A percentile compares a stretch with the other conserved stretches of the same genome.
phyloP scores from a whole-genome alignment of 2,113 vertebrate genomes.

The Thymallus thymallus region DNA sequence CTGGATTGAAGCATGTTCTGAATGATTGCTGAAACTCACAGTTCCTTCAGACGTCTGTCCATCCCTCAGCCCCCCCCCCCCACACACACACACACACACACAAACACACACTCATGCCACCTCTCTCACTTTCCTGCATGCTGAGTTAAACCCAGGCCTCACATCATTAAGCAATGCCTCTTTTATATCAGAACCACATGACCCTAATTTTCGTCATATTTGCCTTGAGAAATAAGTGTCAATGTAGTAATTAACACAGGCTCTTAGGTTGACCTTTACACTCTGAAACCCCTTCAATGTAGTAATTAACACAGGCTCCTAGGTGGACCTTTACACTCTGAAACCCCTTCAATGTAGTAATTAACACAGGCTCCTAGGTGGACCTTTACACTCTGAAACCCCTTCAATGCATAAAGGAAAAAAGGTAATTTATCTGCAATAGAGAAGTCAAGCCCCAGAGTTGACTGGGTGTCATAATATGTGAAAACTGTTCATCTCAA shows the following conservation, averaged over 20 bases:
- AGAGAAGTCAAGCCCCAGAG: background rate
- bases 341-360: constrained; percentile 18
- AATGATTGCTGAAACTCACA: constrained; percentile 12
- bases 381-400: constrained; percentile 16
- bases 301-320: constrained; percentile 14
- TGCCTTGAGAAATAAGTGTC: constrained; percentile 25
- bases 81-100: too few relatives aligned
- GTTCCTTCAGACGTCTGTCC: background rate
- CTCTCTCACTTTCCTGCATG: background rate
- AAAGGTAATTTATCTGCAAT: background rate
- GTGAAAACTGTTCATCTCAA: background rate
- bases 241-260: constrained; percentile 24
- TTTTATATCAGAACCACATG: constrained; percentile 5
- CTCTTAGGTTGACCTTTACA: constrained; percentile 11
- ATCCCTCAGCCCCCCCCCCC: background rate
- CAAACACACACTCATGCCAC: too few relatives aligned
- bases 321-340: constrained; percentile 14
- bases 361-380: constrained; percentile 18
- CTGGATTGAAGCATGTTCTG: constrained; percentile 13
- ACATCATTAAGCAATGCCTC: constrained; percentile 14
- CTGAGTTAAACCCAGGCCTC: constrained; percentile 20
- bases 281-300: constrained; percentile 4
- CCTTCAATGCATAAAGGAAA: background rate
- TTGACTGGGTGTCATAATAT: background rate
- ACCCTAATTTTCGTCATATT: constrained; percentile 31